Percentiles rank a stretch among this genome's conserved stretches.
Conservation (phyloP, 2,113 vertebrate species). For the Cervus canadensis region DNA sequence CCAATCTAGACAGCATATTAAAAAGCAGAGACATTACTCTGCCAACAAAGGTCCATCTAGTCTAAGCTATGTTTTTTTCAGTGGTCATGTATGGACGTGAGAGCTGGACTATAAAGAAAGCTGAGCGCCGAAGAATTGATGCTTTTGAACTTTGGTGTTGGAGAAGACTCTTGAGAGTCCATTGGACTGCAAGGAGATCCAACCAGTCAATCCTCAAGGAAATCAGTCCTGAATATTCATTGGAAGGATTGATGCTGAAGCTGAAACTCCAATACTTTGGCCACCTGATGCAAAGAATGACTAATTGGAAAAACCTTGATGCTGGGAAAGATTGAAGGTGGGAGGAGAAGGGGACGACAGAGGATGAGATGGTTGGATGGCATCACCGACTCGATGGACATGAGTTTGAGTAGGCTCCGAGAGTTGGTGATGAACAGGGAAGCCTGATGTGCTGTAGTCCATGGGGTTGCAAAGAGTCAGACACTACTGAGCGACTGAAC, state of each 20-base stretch:
- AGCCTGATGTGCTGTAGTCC: background rate
- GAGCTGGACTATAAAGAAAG: background rate
- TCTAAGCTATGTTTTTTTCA: background rate
- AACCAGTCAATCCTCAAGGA: background rate
- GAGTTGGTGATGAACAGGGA: background rate
- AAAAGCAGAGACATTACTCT: background rate
- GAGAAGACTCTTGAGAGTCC: background rate
- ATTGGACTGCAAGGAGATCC: accelerated
- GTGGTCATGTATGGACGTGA: background rate
- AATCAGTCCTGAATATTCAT: background rate
- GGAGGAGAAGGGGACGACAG: background rate
- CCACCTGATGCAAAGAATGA: background rate
- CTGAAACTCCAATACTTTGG: background rate
- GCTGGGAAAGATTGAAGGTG: background rate
- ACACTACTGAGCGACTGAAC: background rate
- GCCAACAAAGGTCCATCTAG: background rate
- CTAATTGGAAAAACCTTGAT: background rate
- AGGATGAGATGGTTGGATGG: background rate
- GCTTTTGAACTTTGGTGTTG: background rate
- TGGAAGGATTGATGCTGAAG: background rate
- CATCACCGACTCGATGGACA: background rate
- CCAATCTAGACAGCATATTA: background rate
- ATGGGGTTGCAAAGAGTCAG: background rate
- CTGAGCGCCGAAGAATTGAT: background rate
- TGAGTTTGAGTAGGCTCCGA: background rate